Conservation (phyloP, 1,140 invertebrate genomes). For the Panagrolaimus sp. region DNA sequence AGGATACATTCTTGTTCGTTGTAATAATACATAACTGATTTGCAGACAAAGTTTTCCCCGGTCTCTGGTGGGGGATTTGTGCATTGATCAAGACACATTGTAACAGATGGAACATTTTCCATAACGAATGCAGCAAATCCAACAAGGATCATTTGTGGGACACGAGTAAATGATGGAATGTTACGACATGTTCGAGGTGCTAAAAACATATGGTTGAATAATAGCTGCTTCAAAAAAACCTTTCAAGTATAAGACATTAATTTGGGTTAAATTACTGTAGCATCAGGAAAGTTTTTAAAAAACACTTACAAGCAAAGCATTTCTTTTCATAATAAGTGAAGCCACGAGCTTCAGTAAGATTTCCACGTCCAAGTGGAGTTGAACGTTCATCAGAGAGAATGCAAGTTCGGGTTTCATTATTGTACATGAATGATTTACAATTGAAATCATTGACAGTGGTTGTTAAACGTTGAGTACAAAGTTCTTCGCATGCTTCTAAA, state of each 20-base stretch:
- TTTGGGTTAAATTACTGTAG: background rate
- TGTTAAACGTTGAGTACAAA: conserved; percentile 57
- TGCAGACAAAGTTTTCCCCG: conserved; percentile 57
- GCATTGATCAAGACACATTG: conserved; percentile 60
- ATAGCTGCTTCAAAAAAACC: background rate
- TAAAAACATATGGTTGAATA: conserved; percentile 21
- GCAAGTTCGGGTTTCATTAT: conserved; percentile 49
- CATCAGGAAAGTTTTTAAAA: background rate
- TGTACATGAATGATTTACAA: conserved; percentile 60
- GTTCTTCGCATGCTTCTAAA: conserved; percentile 51
- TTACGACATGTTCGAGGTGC: conserved; percentile 58
- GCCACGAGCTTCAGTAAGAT: conserved; percentile 50
- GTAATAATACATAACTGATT: conserved; percentile 60
- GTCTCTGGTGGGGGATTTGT: conserved; percentile 59
- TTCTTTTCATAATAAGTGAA: conserved; percentile 60
- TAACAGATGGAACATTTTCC: conserved; percentile 59
- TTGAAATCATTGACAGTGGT: conserved; percentile 57
- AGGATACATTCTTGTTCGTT: conserved; percentile 59
- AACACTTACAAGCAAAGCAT: conserved; percentile 55
- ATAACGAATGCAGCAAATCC: conserved; percentile 60
- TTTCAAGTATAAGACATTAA: background rate
- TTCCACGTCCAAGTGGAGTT: conserved; percentile 53
- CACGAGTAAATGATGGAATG: conserved; percentile 54
- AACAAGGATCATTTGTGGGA: conserved; percentile 59
- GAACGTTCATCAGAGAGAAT: conserved; percentile 57